Base-by-base conservation (phyloP, 2,888 invertebrate species). In the Dasysyrphus albostriatus region DNA sequence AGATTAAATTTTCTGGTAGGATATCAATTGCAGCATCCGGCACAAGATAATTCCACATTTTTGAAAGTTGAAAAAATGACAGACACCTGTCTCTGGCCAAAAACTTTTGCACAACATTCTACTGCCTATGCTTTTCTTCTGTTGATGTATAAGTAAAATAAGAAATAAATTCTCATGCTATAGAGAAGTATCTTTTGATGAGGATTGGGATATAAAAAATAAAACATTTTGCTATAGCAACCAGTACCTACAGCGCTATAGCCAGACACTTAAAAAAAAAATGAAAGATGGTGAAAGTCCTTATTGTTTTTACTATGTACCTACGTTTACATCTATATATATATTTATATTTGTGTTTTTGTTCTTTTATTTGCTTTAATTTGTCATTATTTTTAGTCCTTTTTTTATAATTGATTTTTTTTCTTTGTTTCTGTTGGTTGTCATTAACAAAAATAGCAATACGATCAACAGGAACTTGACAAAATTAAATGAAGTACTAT, bases 271-370 rank as follows among this genome's bases (percentile, higher is more conserved):
- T 44, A 39, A 12, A 2, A 37, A 14, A n/a, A 44, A 44, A 44
- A 24, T n/a, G n/a, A n/a, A n/a, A n/a, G n/a, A 44, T 44, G 44
- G 1, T 44, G n/a, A 44, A 44, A 7, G n/a, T 42, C 44, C 44
- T 44, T 44, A 44, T 44, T 44, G 44, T 44, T 44, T 44, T 44
- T 44, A n/a, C n/a, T n/a, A 44, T 44, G n/a, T n/a, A 44, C n/a
- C n/a, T n/a, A n/a, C n/a, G n/a, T 24, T 24, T 24, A 24, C 3
- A 7, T 14, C 3, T 6, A n/a, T 44, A n/a, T n/a, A n/a, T 44
- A 44, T 7, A 7, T 7, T 5, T 10, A 39, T n/a, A 44, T 44
- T 44, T 44, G n/a, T 44, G 2, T 5, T 44, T n/a, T n/a, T 7
- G 44, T n/a, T 44, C n/a, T 44, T 44, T n/a, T 37, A 37, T 44